Conservation (phyloP, 92 coral and sea anemone species). For the Bergia puertoricense region DNA sequence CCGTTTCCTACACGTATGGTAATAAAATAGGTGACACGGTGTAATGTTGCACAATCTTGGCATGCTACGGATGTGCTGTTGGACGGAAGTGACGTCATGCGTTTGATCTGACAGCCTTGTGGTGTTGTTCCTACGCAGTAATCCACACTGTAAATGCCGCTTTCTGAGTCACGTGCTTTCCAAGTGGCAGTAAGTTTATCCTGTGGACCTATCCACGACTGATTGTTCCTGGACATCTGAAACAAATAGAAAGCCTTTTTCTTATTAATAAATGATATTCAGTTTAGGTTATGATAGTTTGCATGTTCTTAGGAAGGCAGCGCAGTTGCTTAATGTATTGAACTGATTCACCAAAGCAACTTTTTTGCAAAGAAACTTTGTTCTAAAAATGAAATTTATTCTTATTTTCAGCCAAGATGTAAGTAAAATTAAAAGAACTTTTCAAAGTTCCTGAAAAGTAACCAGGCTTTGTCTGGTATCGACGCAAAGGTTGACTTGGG, state of each 20-base stretch:
- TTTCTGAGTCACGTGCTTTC: slow-evolving; percentile 76
- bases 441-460: too few relatives aligned
- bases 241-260: neutral
- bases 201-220: slow-evolving; percentile 62
- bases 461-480: too few relatives aligned
- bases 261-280: neutral
- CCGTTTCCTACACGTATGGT: slow-evolving; percentile 82
- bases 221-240: slow-evolving; percentile 52
- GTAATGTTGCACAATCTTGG: slow-evolving; percentile 61
- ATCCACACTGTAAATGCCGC: slow-evolving; percentile 66
- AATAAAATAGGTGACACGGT: slow-evolving; percentile 67
- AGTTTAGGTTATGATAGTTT: too few relatives aligned
- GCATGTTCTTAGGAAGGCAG: too few relatives aligned
- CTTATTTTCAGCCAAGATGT: too few relatives aligned
- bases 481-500: too few relatives aligned
- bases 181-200: slow-evolving; percentile 55
- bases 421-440: too few relatives aligned
- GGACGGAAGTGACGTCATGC: slow-evolving; percentile 54
- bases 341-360: too few relatives aligned
- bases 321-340: too few relatives aligned
- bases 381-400: too few relatives aligned
- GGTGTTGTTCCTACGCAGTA: slow-evolving; percentile 85
- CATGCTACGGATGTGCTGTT: slow-evolving; percentile 65
- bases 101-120: slow-evolving; percentile 71
- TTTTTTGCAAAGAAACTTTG: too few relatives aligned